A percentile compares a stretch with the other conserved stretches of the same genome.
Evolutionary conservation across 2,113 vertebrate species (phyloP).

Genomic region (Rhineura floridana): DNA sequence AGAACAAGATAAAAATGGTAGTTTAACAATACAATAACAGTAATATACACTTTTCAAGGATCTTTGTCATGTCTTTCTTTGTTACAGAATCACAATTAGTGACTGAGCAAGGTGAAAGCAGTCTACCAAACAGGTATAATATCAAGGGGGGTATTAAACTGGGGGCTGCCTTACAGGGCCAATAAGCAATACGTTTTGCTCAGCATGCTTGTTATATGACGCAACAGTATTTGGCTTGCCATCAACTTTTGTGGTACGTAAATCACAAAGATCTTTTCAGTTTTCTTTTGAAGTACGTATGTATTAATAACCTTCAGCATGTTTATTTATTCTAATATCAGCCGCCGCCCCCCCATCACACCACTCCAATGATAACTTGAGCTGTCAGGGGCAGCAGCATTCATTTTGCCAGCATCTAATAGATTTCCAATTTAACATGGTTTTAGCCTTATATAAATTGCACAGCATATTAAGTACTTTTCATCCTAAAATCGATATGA

Average conservation of each 20-base stretch:
- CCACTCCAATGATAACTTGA: constrained; percentile 5
- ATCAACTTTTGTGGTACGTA: constrained; percentile 15
- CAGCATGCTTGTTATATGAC: not conserved
- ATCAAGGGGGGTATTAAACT: not conserved
- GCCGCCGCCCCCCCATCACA: not conserved
- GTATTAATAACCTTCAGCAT: not conserved
- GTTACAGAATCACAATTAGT: not conserved
- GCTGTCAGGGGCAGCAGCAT: constrained; percentile 28
- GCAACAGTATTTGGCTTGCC: not conserved
- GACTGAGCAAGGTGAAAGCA: not conserved
- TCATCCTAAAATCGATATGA: constrained; percentile 57
- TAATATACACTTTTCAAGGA: constrained; percentile 15
- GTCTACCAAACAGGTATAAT: not conserved
- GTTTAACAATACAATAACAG: not conserved
- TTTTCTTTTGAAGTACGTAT: constrained; percentile 15
- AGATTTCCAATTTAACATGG: constrained; percentile 56
- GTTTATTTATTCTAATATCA: constrained; percentile 35
- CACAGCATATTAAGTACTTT: constrained; percentile 49
- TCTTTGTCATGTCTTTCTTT: constrained; percentile 1
- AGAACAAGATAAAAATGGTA: not conserved
- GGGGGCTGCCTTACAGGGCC: not conserved
- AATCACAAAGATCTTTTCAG: not conserved
- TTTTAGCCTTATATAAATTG: constrained; percentile 55
- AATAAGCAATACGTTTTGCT: not conserved
- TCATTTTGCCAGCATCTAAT: constrained; percentile 47